Percentiles rank a stretch among this genome's conserved stretches.
Conservation (phyloP, 2,113 vertebrate species). For the Chloroceryle aenea region DNA sequence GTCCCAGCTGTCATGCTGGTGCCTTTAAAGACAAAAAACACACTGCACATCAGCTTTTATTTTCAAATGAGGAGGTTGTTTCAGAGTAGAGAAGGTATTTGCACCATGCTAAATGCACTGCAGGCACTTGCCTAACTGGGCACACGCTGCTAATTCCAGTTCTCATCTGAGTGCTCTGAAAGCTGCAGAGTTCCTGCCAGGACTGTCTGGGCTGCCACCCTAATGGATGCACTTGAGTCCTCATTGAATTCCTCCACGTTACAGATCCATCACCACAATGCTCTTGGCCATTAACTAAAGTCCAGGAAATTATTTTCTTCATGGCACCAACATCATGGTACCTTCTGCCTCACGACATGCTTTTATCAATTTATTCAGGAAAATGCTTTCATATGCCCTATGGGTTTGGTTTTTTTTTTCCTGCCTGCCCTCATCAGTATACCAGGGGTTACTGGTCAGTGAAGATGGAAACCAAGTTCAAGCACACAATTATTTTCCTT, state of each 20-base stretch:
- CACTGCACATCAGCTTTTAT: background rate
- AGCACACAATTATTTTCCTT: conserved; percentile 5
- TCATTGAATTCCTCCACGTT: background rate
- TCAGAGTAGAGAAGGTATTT: background rate
- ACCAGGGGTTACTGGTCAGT: conserved; percentile 39
- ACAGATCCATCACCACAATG: background rate
- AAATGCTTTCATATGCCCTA: background rate
- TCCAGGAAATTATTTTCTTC: background rate
- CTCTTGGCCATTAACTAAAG: background rate
- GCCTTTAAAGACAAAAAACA: background rate
- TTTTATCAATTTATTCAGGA: background rate
- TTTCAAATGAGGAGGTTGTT: background rate
- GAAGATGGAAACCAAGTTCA: background rate
- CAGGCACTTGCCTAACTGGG: background rate
- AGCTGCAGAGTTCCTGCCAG: background rate
- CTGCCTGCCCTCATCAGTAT: background rate
- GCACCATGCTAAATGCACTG: background rate
- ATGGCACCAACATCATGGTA: background rate
- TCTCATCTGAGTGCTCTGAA: background rate
- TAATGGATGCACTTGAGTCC: background rate
- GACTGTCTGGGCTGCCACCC: background rate
- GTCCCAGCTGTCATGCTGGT: background rate
- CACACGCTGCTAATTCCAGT: background rate
- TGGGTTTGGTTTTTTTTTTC: background rate
- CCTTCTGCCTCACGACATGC: background rate